phyloP scores from a whole-genome alignment of 2,113 vertebrate species.

The Alouatta palliata region DNA sequence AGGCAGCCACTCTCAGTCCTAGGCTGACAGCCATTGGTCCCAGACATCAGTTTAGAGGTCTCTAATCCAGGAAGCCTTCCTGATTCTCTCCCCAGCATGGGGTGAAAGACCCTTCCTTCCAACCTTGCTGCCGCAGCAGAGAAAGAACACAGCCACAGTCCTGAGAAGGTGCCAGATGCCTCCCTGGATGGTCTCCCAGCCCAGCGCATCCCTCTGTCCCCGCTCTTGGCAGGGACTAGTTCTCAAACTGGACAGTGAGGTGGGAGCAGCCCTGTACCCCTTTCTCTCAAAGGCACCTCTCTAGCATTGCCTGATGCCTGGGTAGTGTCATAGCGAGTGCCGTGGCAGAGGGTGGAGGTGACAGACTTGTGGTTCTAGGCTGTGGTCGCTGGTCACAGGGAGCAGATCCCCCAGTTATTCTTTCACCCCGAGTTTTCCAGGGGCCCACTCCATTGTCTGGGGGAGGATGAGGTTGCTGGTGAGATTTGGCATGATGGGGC shows the following conservation, averaged over 20 bases:
- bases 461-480: neutral
- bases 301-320: no score
- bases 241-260: neutral
- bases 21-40: neutral
- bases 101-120: neutral
- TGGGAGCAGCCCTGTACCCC: neutral
- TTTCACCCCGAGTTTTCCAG: neutral
- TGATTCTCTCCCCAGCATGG: neutral
- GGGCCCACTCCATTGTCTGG: neutral
- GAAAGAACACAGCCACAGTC: neutral
- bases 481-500: neutral
- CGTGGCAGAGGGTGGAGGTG: no score
- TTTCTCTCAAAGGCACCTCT: neutral
- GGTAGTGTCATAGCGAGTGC: no score
- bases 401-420: neutral
- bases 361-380: neutral
- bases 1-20: neutral
- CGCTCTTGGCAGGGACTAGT: neutral
- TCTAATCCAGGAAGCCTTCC: constrained; percentile 22
- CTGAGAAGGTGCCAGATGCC: neutral
- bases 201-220: neutral
- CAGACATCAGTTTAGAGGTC: neutral
- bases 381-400: neutral
- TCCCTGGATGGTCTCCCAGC: neutral
- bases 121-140: neutral